Conservation (phyloP, 1,140 invertebrate genomes). For the Elysia chlorotica region DNA sequence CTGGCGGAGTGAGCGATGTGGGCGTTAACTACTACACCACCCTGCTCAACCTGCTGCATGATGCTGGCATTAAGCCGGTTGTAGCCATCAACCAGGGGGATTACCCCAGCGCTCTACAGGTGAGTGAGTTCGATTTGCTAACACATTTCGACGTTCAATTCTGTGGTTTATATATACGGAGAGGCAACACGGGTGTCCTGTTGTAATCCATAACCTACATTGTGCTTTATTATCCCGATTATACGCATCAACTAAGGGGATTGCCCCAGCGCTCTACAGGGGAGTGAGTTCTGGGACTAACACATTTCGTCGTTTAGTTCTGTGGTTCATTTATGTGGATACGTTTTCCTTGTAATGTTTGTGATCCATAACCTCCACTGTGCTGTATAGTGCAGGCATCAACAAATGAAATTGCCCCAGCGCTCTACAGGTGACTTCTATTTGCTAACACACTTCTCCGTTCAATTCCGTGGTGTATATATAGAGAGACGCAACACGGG, state of each 20-base stretch:
- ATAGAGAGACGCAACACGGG: too few species aligned
- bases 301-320: too few species aligned
- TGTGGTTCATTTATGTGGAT: too few species aligned
- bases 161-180: too few species aligned
- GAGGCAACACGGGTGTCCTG: too few species aligned
- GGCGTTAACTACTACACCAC: constrained; percentile 54
- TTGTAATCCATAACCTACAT: too few species aligned
- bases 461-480: too few species aligned
- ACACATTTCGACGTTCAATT: too few species aligned
- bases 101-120: constrained; percentile 51
- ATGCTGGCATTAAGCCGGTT: constrained; percentile 45
- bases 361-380: too few species aligned
- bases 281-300: background rate
- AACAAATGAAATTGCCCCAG: constrained; percentile 64
- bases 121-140: background rate
- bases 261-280: constrained; percentile 51
- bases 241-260: constrained; percentile 67
- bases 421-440: too few species aligned
- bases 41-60: constrained; percentile 41
- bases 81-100: constrained; percentile 67
- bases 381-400: constrained; percentile 66
- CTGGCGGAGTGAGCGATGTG: constrained; percentile 22
- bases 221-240: constrained; percentile 51
- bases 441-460: too few species aligned
- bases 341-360: too few species aligned